Conservation (phyloP, 2,113 vertebrate genomes). For the Tyto alba region DNA sequence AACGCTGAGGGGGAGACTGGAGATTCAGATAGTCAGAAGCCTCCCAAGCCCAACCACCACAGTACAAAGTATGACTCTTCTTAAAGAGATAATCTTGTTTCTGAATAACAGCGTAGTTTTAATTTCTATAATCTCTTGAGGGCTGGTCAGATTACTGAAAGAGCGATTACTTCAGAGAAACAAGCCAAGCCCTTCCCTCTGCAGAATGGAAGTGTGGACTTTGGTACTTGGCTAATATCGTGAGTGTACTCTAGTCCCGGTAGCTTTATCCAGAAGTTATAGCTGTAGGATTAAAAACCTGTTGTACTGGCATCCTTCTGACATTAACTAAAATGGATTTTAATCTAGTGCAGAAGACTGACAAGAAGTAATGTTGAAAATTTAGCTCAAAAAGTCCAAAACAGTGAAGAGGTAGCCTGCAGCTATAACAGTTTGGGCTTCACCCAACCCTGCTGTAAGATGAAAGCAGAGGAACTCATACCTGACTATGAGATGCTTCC, state of each 20-base stretch:
- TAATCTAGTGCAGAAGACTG: neutral
- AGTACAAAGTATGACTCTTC: neutral
- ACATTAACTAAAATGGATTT: neutral
- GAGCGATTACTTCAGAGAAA: neutral
- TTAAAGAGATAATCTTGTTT: neutral
- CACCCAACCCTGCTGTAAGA: neutral
- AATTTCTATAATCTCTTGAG: neutral
- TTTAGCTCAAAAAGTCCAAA: neutral
- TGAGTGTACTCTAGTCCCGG: fast-evolving
- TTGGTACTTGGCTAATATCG: neutral
- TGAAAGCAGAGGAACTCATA: neutral
- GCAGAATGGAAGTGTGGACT: fast-evolving
- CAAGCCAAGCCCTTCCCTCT: neutral
- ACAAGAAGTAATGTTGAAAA: neutral
- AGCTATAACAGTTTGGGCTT: neutral
- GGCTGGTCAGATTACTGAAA: neutral
- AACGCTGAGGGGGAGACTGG: neutral
- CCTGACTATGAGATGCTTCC: neutral
- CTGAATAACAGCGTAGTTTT: neutral
- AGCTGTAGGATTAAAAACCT: neutral
- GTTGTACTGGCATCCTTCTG: neutral
- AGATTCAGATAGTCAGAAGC: neutral
- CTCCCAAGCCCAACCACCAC: neutral
- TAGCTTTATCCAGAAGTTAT: neutral
- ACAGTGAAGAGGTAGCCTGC: neutral